phyloP scores from a whole-genome alignment of 1,140 invertebrate species.

The Doryteuthis pealeii region DNA sequence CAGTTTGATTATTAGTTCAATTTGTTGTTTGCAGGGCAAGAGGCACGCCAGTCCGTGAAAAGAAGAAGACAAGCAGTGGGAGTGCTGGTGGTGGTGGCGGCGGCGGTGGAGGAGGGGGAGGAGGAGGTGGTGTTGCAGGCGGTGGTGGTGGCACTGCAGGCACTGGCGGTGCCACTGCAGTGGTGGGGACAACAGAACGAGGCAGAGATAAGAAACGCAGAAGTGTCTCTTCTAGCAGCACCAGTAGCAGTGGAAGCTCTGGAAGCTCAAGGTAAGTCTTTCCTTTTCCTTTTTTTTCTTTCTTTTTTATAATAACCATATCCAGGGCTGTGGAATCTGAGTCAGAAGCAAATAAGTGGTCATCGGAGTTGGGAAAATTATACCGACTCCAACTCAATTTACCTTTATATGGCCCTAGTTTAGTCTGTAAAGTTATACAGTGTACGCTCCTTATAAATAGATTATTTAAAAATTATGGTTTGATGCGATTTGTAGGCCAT shows the following conservation, averaged over 20 bases:
- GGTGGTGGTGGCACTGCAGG: not conserved
- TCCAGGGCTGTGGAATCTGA: too few relatives aligned
- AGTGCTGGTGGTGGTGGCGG: not conserved
- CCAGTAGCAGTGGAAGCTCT: conserved; percentile 1
- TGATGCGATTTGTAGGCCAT: too few relatives aligned
- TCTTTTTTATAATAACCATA: not conserved
- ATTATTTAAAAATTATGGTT: too few relatives aligned
- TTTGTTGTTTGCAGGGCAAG: conserved; percentile 6
- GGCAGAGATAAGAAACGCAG: not conserved
- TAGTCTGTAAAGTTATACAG: too few relatives aligned
- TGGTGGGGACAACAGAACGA: not conserved
- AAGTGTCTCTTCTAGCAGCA: conserved; percentile 2
- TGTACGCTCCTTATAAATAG: too few relatives aligned
- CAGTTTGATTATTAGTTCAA: too few relatives aligned
- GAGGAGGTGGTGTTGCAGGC: not conserved
- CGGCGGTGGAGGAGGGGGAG: not conserved
- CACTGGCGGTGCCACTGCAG: not conserved
- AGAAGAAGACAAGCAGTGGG: not conserved
- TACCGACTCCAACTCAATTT: too few relatives aligned
- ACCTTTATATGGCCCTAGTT: too few relatives aligned
- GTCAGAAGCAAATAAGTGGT: too few relatives aligned
- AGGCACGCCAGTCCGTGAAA: not conserved
- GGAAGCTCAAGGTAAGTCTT: not conserved
- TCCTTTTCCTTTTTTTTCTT: not conserved
- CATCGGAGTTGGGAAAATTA: too few relatives aligned